phyloP scores from a whole-genome alignment of 2,888 invertebrate species.

The Leptopilina drosophilae region DNA sequence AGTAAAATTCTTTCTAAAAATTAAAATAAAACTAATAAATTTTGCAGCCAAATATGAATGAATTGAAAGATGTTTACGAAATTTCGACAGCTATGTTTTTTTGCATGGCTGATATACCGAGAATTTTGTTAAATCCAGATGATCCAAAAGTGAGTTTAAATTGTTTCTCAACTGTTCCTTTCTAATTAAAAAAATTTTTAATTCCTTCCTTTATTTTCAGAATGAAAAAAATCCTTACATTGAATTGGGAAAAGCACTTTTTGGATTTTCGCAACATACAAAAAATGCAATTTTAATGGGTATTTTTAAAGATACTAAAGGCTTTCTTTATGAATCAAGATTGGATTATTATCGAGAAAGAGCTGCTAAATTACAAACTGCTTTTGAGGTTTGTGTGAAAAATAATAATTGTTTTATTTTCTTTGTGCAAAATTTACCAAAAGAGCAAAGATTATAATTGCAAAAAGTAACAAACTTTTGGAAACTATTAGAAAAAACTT shows the following conservation, averaged over 20 bases:
- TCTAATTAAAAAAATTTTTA: neutral
- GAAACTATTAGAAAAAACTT: no score
- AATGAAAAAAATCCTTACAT: slow-evolving; percentile 61
- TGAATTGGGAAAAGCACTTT: slow-evolving; percentile 71
- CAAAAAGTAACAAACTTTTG: no score
- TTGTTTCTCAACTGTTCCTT: no score
- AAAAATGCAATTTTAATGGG: slow-evolving; percentile 72
- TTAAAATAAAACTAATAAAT: no score
- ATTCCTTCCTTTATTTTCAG: slow-evolving; percentile 57
- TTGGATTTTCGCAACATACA: slow-evolving; percentile 75
- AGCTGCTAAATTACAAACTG: neutral
- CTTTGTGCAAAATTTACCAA: no score
- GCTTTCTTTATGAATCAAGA: slow-evolving; percentile 74
- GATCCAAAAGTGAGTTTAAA: slow-evolving; percentile 76
- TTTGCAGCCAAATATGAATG: slow-evolving; percentile 4
- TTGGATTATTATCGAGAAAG: neutral
- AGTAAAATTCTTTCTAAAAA: no score
- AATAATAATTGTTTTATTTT: no score
- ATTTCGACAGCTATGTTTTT: slow-evolving; percentile 78
- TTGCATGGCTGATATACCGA: slow-evolving; percentile 79
- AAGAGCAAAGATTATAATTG: no score
- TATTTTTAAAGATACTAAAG: slow-evolving; percentile 71
- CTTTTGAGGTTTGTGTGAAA: neutral
- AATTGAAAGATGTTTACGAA: slow-evolving; percentile 79
- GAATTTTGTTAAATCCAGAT: slow-evolving; percentile 78